phyloP scores from a whole-genome alignment of 2,797 vertebrate species.

The Pogoniulus pusillus region DNA sequence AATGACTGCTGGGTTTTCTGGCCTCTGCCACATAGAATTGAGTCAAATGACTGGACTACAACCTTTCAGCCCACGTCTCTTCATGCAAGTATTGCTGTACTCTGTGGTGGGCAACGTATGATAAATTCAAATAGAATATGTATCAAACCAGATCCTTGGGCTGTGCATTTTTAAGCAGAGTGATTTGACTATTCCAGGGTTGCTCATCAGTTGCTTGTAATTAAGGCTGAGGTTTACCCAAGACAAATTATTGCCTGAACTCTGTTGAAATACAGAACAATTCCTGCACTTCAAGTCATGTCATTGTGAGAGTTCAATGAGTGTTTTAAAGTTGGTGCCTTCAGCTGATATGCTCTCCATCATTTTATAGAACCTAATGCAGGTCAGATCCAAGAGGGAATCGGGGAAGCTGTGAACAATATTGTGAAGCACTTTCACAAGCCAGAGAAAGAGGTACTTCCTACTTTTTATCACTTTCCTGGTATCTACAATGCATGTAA shows the following conservation, averaged over 20 bases:
- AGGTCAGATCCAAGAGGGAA: constrained; percentile 94
- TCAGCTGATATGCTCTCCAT: not conserved
- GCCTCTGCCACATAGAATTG: not conserved
- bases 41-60: not conserved
- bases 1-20: not conserved
- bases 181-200: not conserved
- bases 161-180: not conserved
- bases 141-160: not conserved
- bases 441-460: constrained; percentile 93
- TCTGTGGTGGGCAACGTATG: not conserved
- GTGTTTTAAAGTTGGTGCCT: not conserved
- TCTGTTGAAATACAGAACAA: not conserved
- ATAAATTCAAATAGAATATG: not conserved
- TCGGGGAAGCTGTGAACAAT: constrained; percentile 95
- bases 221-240: not conserved
- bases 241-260: not conserved
- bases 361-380: constrained; percentile 85
- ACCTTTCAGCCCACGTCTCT: not conserved
- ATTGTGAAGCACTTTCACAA: constrained; percentile 99
- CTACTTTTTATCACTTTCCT: not conserved
- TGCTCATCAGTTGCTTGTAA: not conserved
- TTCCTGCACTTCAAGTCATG: not conserved
- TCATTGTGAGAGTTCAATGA: not conserved
- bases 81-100: not conserved
- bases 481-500: not conserved